phyloP scores from a whole-genome alignment of 2,888 invertebrate genomes.

The Nasonovia ribisnigri region DNA sequence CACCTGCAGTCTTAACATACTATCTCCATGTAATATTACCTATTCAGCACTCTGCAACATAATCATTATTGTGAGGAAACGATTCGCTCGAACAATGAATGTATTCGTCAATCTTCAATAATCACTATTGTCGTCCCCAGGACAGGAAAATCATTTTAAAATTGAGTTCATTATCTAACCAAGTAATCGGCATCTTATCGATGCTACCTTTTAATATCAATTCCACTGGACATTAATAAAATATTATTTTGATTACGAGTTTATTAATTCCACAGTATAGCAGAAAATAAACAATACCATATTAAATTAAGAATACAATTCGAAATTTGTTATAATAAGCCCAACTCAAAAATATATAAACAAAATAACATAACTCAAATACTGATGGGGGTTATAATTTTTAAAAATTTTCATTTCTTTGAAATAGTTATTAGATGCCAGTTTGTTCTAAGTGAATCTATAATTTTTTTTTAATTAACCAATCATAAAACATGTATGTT shows the following conservation, averaged over 20 bases:
- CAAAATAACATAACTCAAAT: background rate
- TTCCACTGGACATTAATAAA: no score
- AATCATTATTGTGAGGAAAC: no score
- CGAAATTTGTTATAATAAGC: no score
- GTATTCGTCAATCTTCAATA: background rate
- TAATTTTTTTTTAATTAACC: no score
- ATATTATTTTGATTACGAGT: no score
- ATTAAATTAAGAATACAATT: no score
- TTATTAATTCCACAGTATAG: no score
- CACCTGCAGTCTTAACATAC: background rate
- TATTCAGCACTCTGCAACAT: no score
- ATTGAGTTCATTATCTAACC: background rate
- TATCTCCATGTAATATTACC: background rate
- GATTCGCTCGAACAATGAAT: background rate
- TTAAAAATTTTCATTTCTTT: background rate
- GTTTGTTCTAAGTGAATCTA: background rate
- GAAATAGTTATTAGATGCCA: background rate
- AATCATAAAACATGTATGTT: no score
- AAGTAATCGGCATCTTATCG: background rate
- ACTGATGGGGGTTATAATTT: no score
- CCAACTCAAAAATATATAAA: no score
- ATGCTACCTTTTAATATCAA: no score
- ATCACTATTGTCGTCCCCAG: background rate
- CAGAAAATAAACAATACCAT: background rate
- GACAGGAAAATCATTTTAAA: background rate